phyloP scores from a whole-genome alignment of 2,113 vertebrate species.

The Percina caprodes region DNA sequence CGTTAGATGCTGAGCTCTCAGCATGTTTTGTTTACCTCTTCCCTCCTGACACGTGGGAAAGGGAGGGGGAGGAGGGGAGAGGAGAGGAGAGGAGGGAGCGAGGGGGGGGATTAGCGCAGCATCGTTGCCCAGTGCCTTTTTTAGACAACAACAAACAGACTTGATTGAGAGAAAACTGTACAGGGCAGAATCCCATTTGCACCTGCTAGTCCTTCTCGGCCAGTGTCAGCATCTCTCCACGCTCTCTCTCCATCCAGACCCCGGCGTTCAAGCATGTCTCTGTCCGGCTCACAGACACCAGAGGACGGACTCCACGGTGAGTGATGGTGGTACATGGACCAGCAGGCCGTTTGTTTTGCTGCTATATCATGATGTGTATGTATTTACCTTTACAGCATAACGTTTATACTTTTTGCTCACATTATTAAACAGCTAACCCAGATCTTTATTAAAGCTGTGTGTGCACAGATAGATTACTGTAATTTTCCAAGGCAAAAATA shows the following conservation, averaged over 20 bases:
- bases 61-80: background rate
- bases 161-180: conserved; percentile 22
- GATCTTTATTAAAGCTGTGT: background rate
- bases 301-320: conserved; percentile 82
- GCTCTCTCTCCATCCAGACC: conserved; percentile 17
- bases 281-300: conserved; percentile 75
- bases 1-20: conserved; percentile 26
- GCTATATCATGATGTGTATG: background rate
- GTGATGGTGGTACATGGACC: conserved; percentile 30
- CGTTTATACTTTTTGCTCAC: background rate
- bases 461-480: background rate
- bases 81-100: background rate
- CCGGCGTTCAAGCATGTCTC: conserved; percentile 63
- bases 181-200: conserved; percentile 21
- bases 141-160: conserved; percentile 57
- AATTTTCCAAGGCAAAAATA: conserved; percentile 2
- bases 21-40: conserved; percentile 74
- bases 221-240: conserved; percentile 58
- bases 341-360: conserved; percentile 11
- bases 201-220: conserved; percentile 51
- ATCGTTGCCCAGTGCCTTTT: conserved; percentile 50
- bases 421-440: background rate
- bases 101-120: conserved; percentile 70
- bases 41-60: conserved; percentile 63
- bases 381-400: background rate